Evolutionary conservation across 2,888 invertebrate species (phyloP), one percentile per base, ranked within the genome.

Genomic region (Leptura quadrifasciata): DNA sequence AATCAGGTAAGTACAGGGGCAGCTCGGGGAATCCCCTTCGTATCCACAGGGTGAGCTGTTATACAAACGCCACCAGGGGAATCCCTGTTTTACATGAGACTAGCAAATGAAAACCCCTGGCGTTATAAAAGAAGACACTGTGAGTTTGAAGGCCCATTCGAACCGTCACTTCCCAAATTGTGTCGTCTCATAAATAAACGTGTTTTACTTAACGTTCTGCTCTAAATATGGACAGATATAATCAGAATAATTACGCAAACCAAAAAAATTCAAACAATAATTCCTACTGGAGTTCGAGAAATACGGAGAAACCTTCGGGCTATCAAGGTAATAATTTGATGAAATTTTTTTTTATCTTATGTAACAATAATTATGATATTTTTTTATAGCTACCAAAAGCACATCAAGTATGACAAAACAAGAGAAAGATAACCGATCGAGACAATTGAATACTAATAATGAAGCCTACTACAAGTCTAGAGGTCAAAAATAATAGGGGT

Each of bases 391-490:
- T 9, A 12, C n/a, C 0, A 67, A 67, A 20, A 67, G 73, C 18
- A 31, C 39, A n/a, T 74, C 74, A 18, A 63, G 35, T 68, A 68
- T 74, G 74, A 72, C 80, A 15, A 79, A 82, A 70, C 65, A 74
- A 31, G 80, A 79, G 15, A 77, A 77, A 20, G 80, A 82, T 64
- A 76, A 80, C 57, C 79, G 82, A 18, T 79, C 82, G 0, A 80
- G 76, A 63, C 82, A 82, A 55, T 20, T 79, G 69, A 82, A 82
- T 57, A 77, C 82, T 8, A 82, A 82, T 67, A 76, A 82, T 67
- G 58, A 74, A 63, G 76, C 82, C 1, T 82, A 80, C 69, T 76
- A 80, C 58, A 68, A 75, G 72, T 76, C 81, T 0, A 76, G 77
- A 27, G 58, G 68, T 2, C 61, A 63, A 24, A 71, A 71, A 71